Conservation (phyloP, 2,797 vertebrate species). For the Hemibagrus guttatus region DNA sequence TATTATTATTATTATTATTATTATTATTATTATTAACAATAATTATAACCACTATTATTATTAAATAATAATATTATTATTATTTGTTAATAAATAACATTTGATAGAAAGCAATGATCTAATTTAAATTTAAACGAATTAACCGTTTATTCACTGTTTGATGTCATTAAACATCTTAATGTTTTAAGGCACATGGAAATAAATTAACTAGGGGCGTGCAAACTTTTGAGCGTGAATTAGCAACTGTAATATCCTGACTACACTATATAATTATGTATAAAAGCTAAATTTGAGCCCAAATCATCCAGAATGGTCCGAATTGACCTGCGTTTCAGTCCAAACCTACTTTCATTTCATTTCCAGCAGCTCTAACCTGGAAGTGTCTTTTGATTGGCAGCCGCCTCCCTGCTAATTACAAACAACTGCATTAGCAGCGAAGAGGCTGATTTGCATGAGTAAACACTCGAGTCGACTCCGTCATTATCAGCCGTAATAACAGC, state of each 20-base stretch:
- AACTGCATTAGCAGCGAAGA: slow-evolving; percentile 52
- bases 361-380: slow-evolving; percentile 55
- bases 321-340: too few species aligned
- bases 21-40: too few species aligned
- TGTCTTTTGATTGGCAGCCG: slow-evolving; percentile 65
- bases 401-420: slow-evolving; percentile 61
- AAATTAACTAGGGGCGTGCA: not conserved
- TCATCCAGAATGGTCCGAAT: not conserved
- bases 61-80: not conserved
- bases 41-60: too few species aligned
- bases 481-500: slow-evolving; percentile 53
- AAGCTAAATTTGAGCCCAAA: too few species aligned
- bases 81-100: not conserved
- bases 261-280: too few species aligned
- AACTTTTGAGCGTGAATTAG: not conserved
- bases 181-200: not conserved
- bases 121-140: too few species aligned
- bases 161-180: slow-evolving; percentile 4
- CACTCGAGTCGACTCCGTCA: slow-evolving; percentile 50
- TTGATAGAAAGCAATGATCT: not conserved
- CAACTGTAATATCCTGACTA: not conserved
- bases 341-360: not conserved
- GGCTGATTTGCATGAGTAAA: slow-evolving; percentile 54
- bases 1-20: too few species aligned
- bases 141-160: too few species aligned